Evolutionary conservation across 2,888 invertebrate genomes (phyloP), one percentile per base, ranked within the genome.

Genomic region (Troides aeacus): DNA sequence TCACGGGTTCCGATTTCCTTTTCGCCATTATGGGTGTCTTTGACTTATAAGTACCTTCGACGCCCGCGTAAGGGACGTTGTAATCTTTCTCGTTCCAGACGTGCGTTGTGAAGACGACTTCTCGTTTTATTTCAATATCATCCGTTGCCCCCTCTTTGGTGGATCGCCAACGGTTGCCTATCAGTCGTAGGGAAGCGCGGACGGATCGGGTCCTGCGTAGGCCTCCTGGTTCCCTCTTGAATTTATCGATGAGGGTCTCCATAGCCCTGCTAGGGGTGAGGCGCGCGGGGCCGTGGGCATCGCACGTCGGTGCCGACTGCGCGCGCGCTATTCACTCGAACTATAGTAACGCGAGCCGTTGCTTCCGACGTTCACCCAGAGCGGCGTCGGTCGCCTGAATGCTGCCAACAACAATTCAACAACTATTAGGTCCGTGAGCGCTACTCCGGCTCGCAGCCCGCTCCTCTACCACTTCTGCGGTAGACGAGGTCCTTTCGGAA

Each of bases 151-250:
- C 92, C 76, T 90, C 92, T 73, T 90, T 91, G 68, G 80, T 82
- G 62, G 90, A 85, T 77, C 94, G 93, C 89, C 94, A 94, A 83
- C 94, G 94, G 78, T 93, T 93, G 72, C 94, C 94, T 71, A 96
- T 94, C 82, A 95, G 85, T 75, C 95, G 94, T 76, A 96, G 87
- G 75, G 95, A 95, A 76, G 95, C 94, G 78, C 96, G 93, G 82
- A 96, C 95, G 74, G 95, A 95, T 84, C 95, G 93, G 75, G 95
- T 93, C 75, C 96, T 94, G 75, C 95, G 94, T 77, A 91, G 79
- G 72, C 88, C 91, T 81, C 89, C 89, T 81, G 90, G 90, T 84
- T 92, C 92, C 82, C 87, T 86, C 85, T 89, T 89, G 86, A 93
- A 87, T 83, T 85, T 90, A 77, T 93, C 93, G 85, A 92, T 85